Evolutionary conservation across 2,888 invertebrate genomes (phyloP), one percentile per base, ranked within the genome.

Genomic region (Lasioglossum vierecki): DNA sequence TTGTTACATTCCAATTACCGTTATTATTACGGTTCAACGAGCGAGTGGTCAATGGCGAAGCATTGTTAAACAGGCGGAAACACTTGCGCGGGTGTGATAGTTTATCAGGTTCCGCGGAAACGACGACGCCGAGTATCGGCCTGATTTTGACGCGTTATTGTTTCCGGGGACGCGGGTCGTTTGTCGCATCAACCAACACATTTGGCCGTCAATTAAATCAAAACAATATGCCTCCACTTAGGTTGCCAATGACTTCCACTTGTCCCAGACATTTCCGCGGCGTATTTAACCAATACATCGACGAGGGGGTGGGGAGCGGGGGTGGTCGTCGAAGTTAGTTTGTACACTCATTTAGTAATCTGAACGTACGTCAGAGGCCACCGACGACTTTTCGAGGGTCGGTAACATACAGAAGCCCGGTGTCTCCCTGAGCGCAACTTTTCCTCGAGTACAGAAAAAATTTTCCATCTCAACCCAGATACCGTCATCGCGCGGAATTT

Each of bases 161-260:
- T 82, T 84, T 74, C 76, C 76, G 15, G n/a, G 41, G 41, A 8
- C 63, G 63, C 22, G 39, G 49, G 9, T 39, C 66, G 8, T 18
- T 39, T 41, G n/a, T 39, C 76, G 8, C 68, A 68, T 71, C 57
- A n/a, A 68, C 78, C 5, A 30, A 71, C 71, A 57, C 46, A 39
- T 57, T 71, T 15, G 53, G 11, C 26, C 71, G 57, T 41, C 78
- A 73, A 82, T 82, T 84, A 74, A 82, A 84, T 84, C 82, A 41
- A 74, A 82, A 77, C 82, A 82, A 49, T 77, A 60, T 46, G 63
- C 72, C 4, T 22, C 60, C 83, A 82, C 82, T 84, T 77, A 82
- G 68, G 68, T 74, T 73, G 68, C 35, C 82, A 39, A 68, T 74
- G 82, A 82, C 82, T 74, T 41, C 82, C 46, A 73, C 46, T 84